Evolutionary conservation across 2,888 invertebrate genomes (phyloP).

Genomic region (Apomyelois bistriatella): DNA sequence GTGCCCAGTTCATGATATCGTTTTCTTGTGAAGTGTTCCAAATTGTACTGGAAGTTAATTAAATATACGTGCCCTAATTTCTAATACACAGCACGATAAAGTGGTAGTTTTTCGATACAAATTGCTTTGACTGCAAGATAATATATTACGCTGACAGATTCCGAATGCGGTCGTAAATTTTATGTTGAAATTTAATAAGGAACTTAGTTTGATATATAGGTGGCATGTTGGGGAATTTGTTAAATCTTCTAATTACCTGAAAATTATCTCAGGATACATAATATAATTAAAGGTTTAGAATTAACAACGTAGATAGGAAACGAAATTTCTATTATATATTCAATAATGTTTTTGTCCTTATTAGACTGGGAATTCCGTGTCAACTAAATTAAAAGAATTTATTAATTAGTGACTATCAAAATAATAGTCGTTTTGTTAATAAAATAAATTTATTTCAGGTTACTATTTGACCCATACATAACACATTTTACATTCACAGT

Average conservation of each 20-base stretch:
- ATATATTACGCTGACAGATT: slow-evolving; percentile 33
- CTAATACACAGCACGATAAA: slow-evolving; percentile 46
- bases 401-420: too few relatives aligned
- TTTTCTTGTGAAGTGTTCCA: too few relatives aligned
- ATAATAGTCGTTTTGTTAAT: too few relatives aligned
- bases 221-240: slow-evolving; percentile 1
- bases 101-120: slow-evolving; percentile 48
- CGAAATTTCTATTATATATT: background rate
- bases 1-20: too few relatives aligned
- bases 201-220: slow-evolving; percentile 6
- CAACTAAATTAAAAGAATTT: too few relatives aligned
- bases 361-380: too few relatives aligned
- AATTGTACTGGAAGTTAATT: too few relatives aligned
- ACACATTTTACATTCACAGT: too few relatives aligned
- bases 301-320: background rate
- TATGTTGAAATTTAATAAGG: slow-evolving; percentile 13
- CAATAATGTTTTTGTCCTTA: too few relatives aligned
- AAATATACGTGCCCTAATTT: slow-evolving; percentile 1
- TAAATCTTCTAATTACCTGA: slow-evolving; percentile 2
- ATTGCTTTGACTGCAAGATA: slow-evolving; percentile 33
- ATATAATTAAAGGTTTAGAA: background rate
- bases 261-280: background rate
- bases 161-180: slow-evolving; percentile 14
- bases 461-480: too few relatives aligned
- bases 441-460: too few relatives aligned